Evolutionary conservation across 2,797 vertebrate species (phyloP), one percentile per base, ranked within the genome.

Genomic region (Danio kyathit): DNA sequence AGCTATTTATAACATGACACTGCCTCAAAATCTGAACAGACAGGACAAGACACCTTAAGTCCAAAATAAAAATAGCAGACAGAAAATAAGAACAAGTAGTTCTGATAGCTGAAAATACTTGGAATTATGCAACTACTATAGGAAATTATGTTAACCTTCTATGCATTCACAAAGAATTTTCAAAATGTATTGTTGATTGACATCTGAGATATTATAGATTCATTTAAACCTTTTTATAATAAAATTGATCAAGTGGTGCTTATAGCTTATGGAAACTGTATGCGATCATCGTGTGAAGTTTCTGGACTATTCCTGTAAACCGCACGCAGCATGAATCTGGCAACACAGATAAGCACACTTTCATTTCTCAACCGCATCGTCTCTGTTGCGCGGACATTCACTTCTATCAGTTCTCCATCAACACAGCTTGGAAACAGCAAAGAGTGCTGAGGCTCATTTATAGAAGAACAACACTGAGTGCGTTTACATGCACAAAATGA

Each of bases 361-460:
- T 56, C 0, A 16, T 51, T 69, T 16, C 19, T 46, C 9, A 48
- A 43, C 43, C 7, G 19, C 43, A 67, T 48, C 9, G 12, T 21
- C 43, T 71, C 49, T 12, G 4, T 51, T 43, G 8, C 16, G 17
- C 12, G 16, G 10, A 54, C 29, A 14, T 56, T 43, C 38, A 56
- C 51, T 6, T 69, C 13, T 38, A 51, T 49, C 21, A 69, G 67
- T 13, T 66, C n/a, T 19, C 5, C 65, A 67, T 67, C 65, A 49
- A 49, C 65, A 67, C 44, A 49, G 19, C 4, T 17, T n/a, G 11
- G 40, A n/a, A 64, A 64, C 61, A 17, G 16, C 16, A n/a, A 64
- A 63, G 3, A 63, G 40, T 7, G 54, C 1, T 2, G 1, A 49
- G 21, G 44, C 13, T 48, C 17, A 29, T 44, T 66, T 19, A 66